Evolutionary conservation across 1,140 invertebrate species (phyloP).

Genomic region (Nephila pilipes): DNA sequence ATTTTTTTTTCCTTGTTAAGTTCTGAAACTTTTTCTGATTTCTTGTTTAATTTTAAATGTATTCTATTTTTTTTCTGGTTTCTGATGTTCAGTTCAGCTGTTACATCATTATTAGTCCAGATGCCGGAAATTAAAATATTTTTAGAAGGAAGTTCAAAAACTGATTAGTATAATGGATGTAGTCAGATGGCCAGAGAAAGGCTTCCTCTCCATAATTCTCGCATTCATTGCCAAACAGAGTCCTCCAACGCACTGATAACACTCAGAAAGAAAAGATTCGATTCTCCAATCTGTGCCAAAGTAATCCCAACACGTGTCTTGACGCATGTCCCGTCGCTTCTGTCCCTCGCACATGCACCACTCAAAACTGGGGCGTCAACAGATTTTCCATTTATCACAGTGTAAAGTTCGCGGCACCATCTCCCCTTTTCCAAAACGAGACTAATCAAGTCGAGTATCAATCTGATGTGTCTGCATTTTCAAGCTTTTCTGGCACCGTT

Average conservation of each 20-base stretch:
- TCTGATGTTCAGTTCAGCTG: no score
- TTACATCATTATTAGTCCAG: no score
- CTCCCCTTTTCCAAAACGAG: constrained; percentile 37
- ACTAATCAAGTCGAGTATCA: constrained; percentile 54
- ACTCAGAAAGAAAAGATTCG: not conserved
- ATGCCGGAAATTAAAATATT: no score
- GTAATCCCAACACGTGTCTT: constrained; percentile 20
- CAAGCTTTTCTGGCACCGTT: not conserved
- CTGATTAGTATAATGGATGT: no score
- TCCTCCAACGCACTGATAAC: not conserved
- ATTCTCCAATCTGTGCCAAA: not conserved
- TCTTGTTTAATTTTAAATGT: no score
- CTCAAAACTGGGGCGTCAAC: constrained; percentile 38
- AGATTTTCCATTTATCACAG: constrained; percentile 48
- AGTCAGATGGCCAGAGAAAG: no score
- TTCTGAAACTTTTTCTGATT: no score
- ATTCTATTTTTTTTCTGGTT: no score
- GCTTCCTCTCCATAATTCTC: not conserved
- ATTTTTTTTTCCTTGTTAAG: no score
- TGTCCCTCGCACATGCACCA: constrained; percentile 3
- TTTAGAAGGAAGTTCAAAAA: no score
- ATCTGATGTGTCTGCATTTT: constrained; percentile 28
- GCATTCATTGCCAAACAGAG: not conserved
- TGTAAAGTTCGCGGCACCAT: not conserved
- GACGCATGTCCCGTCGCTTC: constrained; percentile 2